Percentiles rank a stretch among this genome's conserved stretches.
Conservation (phyloP, 1,140 invertebrate species). For the Seison nebaliae region DNA sequence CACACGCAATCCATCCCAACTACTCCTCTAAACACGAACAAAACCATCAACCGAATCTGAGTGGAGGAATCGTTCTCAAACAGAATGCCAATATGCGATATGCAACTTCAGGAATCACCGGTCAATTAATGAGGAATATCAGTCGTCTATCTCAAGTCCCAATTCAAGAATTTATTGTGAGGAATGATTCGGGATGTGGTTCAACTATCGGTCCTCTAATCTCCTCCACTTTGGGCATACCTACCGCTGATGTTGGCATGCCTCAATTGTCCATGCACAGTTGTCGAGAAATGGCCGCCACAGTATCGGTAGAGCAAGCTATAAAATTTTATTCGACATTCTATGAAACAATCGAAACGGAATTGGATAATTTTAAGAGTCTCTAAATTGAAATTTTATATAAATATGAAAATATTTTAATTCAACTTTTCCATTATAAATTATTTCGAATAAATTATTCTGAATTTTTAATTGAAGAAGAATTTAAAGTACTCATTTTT, state of each 20-base stretch:
- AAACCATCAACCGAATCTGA: conserved; percentile 17
- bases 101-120: conserved; percentile 29
- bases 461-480: too few relatives aligned
- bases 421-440: too few relatives aligned
- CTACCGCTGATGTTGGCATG: conserved; percentile 30
- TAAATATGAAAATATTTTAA: too few relatives aligned
- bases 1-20: conserved; percentile 32
- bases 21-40: conserved; percentile 29
- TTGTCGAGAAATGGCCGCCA: conserved; percentile 30
- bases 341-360: too few relatives aligned
- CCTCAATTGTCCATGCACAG: conserved; percentile 33
- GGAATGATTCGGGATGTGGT: conserved; percentile 29
- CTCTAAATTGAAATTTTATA: too few relatives aligned
- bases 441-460: too few relatives aligned
- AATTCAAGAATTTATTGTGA: conserved; percentile 30
- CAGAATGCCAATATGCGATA: conserved; percentile 32
- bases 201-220: conserved; percentile 32
- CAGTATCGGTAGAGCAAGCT: too few relatives aligned
- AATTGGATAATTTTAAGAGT: too few relatives aligned
- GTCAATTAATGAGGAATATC: conserved; percentile 28
- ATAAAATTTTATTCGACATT: too few relatives aligned
- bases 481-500: too few relatives aligned
- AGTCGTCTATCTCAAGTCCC: conserved; percentile 23
- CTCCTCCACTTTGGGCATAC: conserved; percentile 27
- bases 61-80: conserved; percentile 29